A percentile compares a stretch with the other conserved stretches of the same genome.
phyloP scores from a whole-genome alignment of 1,140 invertebrate species.

The Saccostrea glomerata region DNA sequence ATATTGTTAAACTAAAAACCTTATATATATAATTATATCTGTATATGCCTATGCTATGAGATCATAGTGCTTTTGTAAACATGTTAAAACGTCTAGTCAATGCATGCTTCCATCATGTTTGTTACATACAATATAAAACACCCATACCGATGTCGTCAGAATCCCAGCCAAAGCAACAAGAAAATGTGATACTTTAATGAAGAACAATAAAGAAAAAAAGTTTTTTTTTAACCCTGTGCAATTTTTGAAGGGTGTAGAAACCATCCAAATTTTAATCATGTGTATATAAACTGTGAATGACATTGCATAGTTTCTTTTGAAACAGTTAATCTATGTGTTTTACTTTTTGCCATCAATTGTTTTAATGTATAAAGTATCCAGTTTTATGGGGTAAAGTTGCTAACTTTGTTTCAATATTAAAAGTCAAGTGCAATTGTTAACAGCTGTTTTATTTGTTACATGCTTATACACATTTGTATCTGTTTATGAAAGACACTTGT shows the following conservation, averaged over 20 bases:
- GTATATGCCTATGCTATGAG: neutral
- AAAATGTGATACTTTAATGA: neutral
- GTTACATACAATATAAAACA: neutral
- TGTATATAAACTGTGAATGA: neutral
- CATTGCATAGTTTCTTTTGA: neutral
- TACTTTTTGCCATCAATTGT: neutral
- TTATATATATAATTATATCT: neutral
- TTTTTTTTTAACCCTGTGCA: neutral
- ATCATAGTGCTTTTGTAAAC: neutral
- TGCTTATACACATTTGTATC: neutral
- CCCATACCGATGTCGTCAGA: neutral
- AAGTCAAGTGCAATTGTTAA: constrained; percentile 32
- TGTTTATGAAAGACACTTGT: constrained; percentile 2
- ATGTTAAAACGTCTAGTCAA: neutral
- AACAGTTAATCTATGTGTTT: neutral
- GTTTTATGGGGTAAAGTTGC: neutral
- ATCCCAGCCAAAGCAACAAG: neutral
- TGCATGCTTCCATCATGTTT: constrained; percentile 2
- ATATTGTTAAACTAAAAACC: neutral
- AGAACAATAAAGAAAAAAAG: neutral
- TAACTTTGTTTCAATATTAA: neutral
- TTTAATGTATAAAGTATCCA: neutral
- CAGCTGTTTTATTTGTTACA: neutral
- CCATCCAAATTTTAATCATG: neutral
- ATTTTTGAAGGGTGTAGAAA: neutral